Conservation (phyloP, 1,140 invertebrate species). For the Pseudoatta argentina region DNA sequence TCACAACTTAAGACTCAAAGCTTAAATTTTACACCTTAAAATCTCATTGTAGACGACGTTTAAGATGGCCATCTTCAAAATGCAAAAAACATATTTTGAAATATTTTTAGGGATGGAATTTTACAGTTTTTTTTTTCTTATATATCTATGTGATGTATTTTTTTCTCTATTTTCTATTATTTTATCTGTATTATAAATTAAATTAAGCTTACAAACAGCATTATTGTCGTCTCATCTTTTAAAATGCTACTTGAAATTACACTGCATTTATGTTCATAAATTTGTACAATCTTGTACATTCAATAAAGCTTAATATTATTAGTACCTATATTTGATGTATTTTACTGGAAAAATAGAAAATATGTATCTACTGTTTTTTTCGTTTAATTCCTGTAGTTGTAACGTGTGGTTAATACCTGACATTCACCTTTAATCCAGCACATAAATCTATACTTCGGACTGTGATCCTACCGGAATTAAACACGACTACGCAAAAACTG, state of each 20-base stretch:
- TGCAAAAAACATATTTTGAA: background rate
- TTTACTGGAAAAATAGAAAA: background rate
- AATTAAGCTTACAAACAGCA: too few species aligned
- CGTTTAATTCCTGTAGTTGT: background rate
- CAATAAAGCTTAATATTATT: too few species aligned
- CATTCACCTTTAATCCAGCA: constrained; percentile 8
- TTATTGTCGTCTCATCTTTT: too few species aligned
- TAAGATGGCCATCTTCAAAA: background rate
- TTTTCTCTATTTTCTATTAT: too few species aligned
- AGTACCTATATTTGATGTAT: background rate
- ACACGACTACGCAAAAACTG: background rate
- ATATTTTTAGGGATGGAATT: background rate
- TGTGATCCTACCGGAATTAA: constrained; percentile 11
- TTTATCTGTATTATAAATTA: too few species aligned
- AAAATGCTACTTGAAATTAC: too few species aligned
- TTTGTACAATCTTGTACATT: too few species aligned
- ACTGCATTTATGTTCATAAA: too few species aligned
- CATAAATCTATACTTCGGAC: background rate
- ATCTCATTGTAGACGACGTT: too few species aligned
- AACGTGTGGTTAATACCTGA: background rate
- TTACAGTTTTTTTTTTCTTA: background rate
- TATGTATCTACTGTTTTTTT: background rate
- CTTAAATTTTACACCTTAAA: too few species aligned
- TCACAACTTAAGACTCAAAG: too few species aligned
- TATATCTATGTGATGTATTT: background rate